These are phyloP conservation scores for Dicyrtomina minuta DNA, from an alignment of 2,888 invertebrate genomes.

Conservation along the genomic window DNA sequence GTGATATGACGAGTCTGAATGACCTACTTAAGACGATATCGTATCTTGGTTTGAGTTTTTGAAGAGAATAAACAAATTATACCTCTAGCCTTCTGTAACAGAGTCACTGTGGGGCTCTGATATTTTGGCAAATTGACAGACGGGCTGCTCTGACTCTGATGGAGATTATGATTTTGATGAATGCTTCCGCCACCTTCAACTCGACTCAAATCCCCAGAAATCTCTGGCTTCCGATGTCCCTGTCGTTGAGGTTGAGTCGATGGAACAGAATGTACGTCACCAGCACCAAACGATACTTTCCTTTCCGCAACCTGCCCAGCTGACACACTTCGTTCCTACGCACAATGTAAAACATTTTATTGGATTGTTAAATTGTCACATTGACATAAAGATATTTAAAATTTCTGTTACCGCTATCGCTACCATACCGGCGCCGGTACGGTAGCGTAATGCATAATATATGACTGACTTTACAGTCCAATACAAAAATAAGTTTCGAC, in stretches of 20 bases:
- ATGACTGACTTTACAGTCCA: too few relatives aligned
- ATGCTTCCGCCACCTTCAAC: conserved; percentile 12
- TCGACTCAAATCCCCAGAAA: conserved; percentile 3
- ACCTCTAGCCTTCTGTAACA: conserved; percentile 87
- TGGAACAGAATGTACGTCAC: conserved; percentile 8
- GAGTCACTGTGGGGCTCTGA: conserved; percentile 83
- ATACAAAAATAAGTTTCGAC: too few relatives aligned
- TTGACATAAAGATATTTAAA: too few relatives aligned
- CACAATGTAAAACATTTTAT: neutral
- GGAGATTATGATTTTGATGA: conserved; percentile 21
- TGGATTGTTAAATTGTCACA: too few relatives aligned
- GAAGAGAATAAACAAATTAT: conserved; percentile 51
- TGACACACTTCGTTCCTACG: conserved; percentile 24
- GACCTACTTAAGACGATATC: neutral
- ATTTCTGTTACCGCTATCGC: too few relatives aligned
- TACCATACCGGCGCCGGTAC: too few relatives aligned
- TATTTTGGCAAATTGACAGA: conserved; percentile 66
- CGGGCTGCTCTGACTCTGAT: conserved; percentile 45
- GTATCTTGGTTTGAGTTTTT: neutral
- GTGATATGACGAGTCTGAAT: too few relatives aligned
- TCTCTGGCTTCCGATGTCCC: neutral
- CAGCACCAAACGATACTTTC: neutral
- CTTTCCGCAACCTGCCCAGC: conserved; percentile 23
- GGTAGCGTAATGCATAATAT: too few relatives aligned
- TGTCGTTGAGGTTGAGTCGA: neutral